Base-by-base conservation (phyloP, 2,797 vertebrate species). In the Cyclopterus lumpus region DNA sequence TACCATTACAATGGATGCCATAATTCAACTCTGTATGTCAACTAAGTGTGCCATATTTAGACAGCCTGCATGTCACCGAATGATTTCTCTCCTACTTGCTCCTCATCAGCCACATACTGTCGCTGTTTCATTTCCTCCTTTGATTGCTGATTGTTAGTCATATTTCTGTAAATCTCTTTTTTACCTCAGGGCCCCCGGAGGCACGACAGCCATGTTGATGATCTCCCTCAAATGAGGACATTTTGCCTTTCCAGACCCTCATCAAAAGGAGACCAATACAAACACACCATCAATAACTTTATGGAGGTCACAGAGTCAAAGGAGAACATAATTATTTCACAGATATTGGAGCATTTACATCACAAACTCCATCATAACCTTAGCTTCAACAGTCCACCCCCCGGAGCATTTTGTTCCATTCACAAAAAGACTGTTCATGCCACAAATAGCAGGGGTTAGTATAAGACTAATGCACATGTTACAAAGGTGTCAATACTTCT, bases 101-200 rank as follows among this genome's bases (percentile, higher is more conserved):
- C 15, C 51, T 62, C 62, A 34, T 75, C 67, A 61, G 58, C 40
- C 44, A 18, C 65, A 65, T 6, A 22, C 59, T 53, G 69, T 10
- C n/a, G 36, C 49, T 40, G 60, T 38, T 26, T 15, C 11, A 26
- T 49, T 81, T 38, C 58, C 18, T 63, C 34, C 2, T 34, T 42
- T 67, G 32, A 49, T 26, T 65, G 24, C 64, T 66, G 57, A 76
- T 68, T 68, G 36, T 60, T 58, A 18, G 46, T 46, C 51, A 8
- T n/a, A 40, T 61, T 63, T 73, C 67, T 55, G 42, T 28, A n/a
- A 59, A 67, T 74, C 8, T 46, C 24, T 77, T 77, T 77, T 77
- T 66, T 48, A 30, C n/a, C 40, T 42, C 40, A 20, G 59, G 32
- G 24, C 10, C 5, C n/a, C 46, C 34, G 18, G 24, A 28, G 49